Base-by-base conservation (phyloP, 2,797 vertebrate species). In the Spondyliosoma cantharus region DNA sequence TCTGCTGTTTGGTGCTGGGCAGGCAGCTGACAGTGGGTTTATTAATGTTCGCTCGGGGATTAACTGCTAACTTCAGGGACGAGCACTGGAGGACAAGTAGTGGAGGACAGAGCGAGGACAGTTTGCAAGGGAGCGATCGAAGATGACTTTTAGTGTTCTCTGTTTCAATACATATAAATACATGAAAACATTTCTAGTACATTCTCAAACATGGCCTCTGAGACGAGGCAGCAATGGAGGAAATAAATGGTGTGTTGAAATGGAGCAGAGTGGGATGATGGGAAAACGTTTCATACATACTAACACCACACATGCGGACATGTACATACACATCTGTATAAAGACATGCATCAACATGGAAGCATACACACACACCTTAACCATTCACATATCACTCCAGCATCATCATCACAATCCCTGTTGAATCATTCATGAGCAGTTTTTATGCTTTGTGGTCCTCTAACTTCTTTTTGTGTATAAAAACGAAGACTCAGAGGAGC, bases 351-450 rank as follows among this genome's bases (percentile, higher is more conserved):
- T 64, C 17, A 20, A 53, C 24, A 24, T 46, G 53, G 29, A 76
- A 74, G 69, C 56, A 64, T 37, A 12, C 25, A 67, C n/a, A 20
- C 46, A 66, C 66, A 24, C 54, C 69, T 12, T 14, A 78, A 25
- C 29, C 58, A 75, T 20, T 13, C 54, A 69, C 61, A 52, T 8
- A 52, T 54, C 16, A 29, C 68, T 75, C 68, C 60, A 22, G 48
- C 59, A 20, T 46, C 29, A 16, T 43, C 46, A 16, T 43, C 46
- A 11, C 17, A 12, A 7, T 22, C 27, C 32, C 32, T n/a, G 63
- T 19, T 58, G 60, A 83, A 78, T 89, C 53, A 76, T 83, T 84
- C 78, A 73, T 20, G n/a, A 68, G 70, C n/a, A 74, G 60, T 65
- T 71, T 75, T 49, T 22, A 37, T 24, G 57, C 3, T 20, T 3